These are phyloP conservation scores for Corbicula japonica DNA, from an alignment of 2,888 invertebrate genomes.

Conservation along the genomic window DNA sequence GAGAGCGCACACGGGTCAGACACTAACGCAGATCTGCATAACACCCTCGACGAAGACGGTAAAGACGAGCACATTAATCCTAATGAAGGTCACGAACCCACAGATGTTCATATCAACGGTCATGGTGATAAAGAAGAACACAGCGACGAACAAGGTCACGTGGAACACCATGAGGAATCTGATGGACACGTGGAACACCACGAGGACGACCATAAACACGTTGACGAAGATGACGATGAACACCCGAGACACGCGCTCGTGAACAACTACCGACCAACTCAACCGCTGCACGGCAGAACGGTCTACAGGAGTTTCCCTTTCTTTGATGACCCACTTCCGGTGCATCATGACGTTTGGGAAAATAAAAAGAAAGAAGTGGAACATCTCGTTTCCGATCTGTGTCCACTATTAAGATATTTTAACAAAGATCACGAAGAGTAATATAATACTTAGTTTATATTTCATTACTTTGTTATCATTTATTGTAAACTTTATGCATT, in stretches of 20 bases:
- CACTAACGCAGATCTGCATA: too few relatives aligned
- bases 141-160: not conserved
- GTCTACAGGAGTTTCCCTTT: slow-evolving; percentile 80
- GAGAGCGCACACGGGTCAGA: too few relatives aligned
- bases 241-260: slow-evolving; percentile 71
- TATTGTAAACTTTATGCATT: too few relatives aligned
- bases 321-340: slow-evolving; percentile 45
- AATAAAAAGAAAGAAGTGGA: too few relatives aligned
- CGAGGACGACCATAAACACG: too few relatives aligned
- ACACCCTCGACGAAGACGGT: too few relatives aligned
- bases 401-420: too few relatives aligned
- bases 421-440: too few relatives aligned
- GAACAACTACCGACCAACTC: slow-evolving; percentile 82
- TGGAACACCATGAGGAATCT: not conserved
- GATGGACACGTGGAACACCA: not conserved
- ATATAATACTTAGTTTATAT: too few relatives aligned
- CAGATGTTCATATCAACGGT: not conserved
- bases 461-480: too few relatives aligned
- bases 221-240: slow-evolving; percentile 44
- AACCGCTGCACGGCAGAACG: slow-evolving; percentile 79
- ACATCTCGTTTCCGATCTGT: too few relatives aligned
- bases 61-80: not conserved
- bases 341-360: too few relatives aligned
- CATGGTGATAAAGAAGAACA: not conserved
- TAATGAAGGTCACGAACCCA: not conserved